Conservation (phyloP, 2,797 vertebrate species). For the Coluber constrictor region DNA sequence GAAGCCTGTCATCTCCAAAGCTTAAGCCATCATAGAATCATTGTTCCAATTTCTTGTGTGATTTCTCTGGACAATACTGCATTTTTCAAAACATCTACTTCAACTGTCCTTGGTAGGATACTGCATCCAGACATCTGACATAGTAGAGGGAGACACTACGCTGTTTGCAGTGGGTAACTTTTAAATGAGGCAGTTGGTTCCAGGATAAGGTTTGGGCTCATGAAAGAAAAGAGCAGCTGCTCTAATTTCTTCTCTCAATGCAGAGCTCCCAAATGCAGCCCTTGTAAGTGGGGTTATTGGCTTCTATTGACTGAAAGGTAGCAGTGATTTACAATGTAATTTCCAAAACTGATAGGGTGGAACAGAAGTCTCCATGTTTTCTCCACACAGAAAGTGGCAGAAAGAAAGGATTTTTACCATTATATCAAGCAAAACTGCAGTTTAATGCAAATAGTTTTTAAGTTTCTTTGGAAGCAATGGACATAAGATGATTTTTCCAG, state of each 20-base stretch:
- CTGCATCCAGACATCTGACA: neutral
- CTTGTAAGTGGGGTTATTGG: neutral
- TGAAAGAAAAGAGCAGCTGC: neutral
- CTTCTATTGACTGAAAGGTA: conserved; percentile 33
- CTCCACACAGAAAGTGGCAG: conserved; percentile 1
- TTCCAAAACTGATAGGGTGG: conserved; percentile 59
- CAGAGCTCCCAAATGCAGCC: neutral
- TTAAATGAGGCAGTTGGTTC: neutral
- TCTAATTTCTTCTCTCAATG: neutral
- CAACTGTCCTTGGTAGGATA: neutral
- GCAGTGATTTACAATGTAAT: conserved; percentile 60
- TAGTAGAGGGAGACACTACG: neutral
- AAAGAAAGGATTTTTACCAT: neutral
- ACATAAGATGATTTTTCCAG: neutral
- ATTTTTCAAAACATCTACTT: neutral
- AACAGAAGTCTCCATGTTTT: conserved; percentile 44
- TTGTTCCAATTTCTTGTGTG: neutral
- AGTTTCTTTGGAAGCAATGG: neutral
- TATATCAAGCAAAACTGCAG: neutral
- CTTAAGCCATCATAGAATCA: neutral
- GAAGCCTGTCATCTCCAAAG: neutral
- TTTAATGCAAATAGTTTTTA: conserved; percentile 14
- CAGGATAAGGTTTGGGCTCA: neutral
- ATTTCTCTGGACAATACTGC: neutral
- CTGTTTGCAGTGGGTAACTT: neutral